Conservation (phyloP, 2,888 invertebrate species). For the Teleogryllus oceanicus region DNA sequence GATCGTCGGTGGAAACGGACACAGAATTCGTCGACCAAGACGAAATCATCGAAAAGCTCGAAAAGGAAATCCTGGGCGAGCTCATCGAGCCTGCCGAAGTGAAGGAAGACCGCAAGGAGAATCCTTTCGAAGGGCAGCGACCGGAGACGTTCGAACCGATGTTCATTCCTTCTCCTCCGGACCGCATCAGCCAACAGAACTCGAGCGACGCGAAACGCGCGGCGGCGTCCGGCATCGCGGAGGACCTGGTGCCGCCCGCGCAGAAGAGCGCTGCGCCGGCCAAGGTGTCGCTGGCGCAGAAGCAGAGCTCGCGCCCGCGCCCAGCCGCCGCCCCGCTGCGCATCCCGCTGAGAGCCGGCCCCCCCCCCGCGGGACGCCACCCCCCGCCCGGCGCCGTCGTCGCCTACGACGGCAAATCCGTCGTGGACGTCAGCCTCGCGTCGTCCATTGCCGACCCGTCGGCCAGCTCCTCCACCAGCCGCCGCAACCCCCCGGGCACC, state of each 20-base stretch:
- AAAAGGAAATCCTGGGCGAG: constrained; percentile 45
- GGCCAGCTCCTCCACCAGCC: constrained; percentile 19
- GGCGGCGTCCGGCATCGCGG: background rate
- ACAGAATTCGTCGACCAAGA: constrained; percentile 47
- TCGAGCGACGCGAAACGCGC: constrained; percentile 29
- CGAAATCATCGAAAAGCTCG: constrained; percentile 44
- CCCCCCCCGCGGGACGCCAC: constrained; percentile 40
- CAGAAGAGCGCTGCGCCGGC: constrained; percentile 11
- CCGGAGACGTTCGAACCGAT: constrained; percentile 71
- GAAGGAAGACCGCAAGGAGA: constrained; percentile 40
- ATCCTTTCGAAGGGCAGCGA: constrained; percentile 50
- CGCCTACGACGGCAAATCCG: constrained; percentile 71
- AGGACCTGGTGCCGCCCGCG: constrained; percentile 31
- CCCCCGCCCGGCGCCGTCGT: constrained; percentile 60
- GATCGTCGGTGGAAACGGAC: constrained; percentile 41
- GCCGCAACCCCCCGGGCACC: constrained; percentile 28
- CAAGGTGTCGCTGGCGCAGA: constrained; percentile 43
- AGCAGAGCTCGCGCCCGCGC: constrained; percentile 47
- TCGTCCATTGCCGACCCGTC: constrained; percentile 28
- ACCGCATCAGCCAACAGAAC: constrained; percentile 50
- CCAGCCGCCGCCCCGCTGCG: constrained; percentile 45
- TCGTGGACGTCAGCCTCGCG: constrained; percentile 62
- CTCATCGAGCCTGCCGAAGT: constrained; percentile 46
- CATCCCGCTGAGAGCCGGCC: constrained; percentile 32
- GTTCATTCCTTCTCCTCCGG: constrained; percentile 75